Evolutionary conservation across 2,797 vertebrate species (phyloP), one percentile per base, ranked within the genome.

Genomic region (Molossus alvarezi): DNA sequence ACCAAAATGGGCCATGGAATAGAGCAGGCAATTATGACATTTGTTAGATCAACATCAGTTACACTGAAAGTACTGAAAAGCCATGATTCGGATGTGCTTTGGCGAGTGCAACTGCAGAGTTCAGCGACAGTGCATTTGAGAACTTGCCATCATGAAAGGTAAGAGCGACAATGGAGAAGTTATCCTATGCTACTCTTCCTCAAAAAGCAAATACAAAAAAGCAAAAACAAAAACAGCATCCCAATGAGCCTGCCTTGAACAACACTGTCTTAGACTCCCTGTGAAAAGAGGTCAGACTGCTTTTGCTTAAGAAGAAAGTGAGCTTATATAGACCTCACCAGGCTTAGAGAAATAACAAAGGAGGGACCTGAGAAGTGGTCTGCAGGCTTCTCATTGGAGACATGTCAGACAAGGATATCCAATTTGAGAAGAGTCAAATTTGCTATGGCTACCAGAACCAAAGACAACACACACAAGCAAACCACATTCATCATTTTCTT

Each of bases 1-100:
- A 98, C 97, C 97, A 97, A 97, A 98, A 98, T 98, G 97, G 97
- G 97, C 97, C 97, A 98, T 98, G 97, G 97, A 98, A 98, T 98
- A 98, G 93, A 98, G 97, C 97, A 97, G 96, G 97, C 92, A 85
- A 97, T 97, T 93, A 97, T 93, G 96, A 97, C 94, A 96, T 97
- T 97, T 94, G 97, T 98, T 98, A 98, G 97, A 97, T 94, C 96
- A 93, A 94, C 96, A 86, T 97, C 97, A 97, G 97, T 94, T 96
- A 97, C 93, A 96, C 96, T 93, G 87, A 95, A 89, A 96, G 97
- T 87, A 97, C 94, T 86, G 96, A 95, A 95, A 95, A 97, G 96
- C 94, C 93, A 95, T 81, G 97, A 97, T 96, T 97, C 96, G 95
- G 91, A 96, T 93, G 89, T 97, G 96, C 94, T 97, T 92, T 97